Evolutionary conservation across 2,797 vertebrate genomes (phyloP).

Genomic region (Onychomys leucogaster): DNA sequence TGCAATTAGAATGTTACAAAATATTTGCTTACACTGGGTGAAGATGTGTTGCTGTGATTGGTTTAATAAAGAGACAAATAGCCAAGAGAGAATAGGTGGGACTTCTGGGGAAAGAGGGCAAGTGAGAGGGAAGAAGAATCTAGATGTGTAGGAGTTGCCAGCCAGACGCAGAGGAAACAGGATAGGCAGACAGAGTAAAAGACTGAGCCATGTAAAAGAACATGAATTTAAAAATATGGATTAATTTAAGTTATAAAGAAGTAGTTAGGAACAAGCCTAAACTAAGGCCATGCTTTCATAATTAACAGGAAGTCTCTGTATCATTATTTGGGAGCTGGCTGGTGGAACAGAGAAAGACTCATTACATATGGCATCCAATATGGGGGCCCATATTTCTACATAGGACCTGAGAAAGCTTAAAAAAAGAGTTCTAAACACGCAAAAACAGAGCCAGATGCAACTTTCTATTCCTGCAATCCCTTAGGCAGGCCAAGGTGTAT

Average conservation of each 20-base stretch:
- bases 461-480: background rate
- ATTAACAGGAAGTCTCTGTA: background rate
- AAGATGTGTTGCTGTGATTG: background rate
- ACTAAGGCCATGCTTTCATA: background rate
- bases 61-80: background rate
- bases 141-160: background rate
- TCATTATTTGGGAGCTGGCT: background rate
- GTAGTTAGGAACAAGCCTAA: background rate
- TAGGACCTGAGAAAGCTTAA: background rate
- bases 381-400: background rate
- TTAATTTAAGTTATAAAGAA: background rate
- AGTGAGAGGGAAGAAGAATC: background rate
- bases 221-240: background rate
- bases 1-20: constrained; percentile 43
- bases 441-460: background rate
- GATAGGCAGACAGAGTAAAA: background rate
- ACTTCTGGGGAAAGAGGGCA: background rate
- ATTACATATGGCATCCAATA: background rate
- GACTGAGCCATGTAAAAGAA: background rate
- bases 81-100: background rate
- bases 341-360: background rate
- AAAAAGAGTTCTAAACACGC: background rate
- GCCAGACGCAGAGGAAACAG: background rate
- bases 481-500: background rate
- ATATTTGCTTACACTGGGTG: background rate